Evolutionary conservation across 2,888 invertebrate species (phyloP), one percentile per base, ranked within the genome.

Genomic region (Calephelis perditalis): DNA sequence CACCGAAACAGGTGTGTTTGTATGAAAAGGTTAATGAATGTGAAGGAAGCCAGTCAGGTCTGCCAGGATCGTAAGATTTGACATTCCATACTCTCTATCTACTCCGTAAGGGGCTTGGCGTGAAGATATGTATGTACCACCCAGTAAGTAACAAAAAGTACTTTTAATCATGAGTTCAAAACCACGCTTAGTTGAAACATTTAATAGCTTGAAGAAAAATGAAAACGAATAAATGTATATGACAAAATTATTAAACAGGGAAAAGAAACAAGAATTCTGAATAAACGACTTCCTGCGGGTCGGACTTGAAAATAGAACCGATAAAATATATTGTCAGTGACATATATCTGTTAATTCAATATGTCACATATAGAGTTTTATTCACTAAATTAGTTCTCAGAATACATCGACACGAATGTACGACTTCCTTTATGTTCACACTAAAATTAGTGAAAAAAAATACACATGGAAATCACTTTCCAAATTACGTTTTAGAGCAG

Each of bases 381-480:
- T 82, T 73, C 75, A 77, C 74, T 77, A 82, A 84, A 86, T 85
- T 83, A 81, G 83, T 87, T 86, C 84, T 72, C 67, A 70, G 83
- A 84, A 82, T 49, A 49, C 15, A 73, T 73, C 68, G 65, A 67
- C 73, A 73, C 70, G 72, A 73, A 77, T 73, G 44, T 44, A 58
- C 35, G 61, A 37, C 54, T 61, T 55, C 55, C 58, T 61, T 49
- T 37, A 40, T 40, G 65, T 11, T 10, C 10, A 15, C 26, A 26
- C 49, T 49, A 26, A 49, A 49, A 45, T 44, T 26, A 45, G 44
- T 11, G 57, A 63, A 55, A 57, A 9, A 6, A 11, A 26, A 40
- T 40, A 40, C 40, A 40, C 6, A 40, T 8, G 4, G 40, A 40
- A 8, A 40, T 40, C 40, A 8, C 40, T 40, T 8, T 40, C 40